Evolutionary conservation across 2,888 invertebrate species (phyloP), one percentile per base, ranked within the genome.

Genomic region (Callyntrura guangdongensis): DNA sequence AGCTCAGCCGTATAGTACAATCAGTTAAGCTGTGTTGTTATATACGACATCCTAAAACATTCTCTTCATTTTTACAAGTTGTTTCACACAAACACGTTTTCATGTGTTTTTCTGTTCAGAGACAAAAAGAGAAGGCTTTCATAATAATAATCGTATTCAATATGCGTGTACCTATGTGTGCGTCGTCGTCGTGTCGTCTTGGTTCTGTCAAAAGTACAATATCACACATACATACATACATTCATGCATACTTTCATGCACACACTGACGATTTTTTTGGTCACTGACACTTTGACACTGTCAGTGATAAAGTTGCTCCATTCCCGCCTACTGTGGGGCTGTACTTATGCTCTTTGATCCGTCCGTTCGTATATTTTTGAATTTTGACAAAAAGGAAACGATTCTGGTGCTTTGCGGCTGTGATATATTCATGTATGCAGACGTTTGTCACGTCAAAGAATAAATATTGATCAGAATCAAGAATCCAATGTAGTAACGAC

Each of bases 221-320:
- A n/a, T 22, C 20, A 64, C 11, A 22, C 6, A 64, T 64, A 8
- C 14, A 59, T 1, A 22, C 64, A 64, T 17, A 64, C 64, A 17
- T n/a, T n/a, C n/a, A n/a, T n/a, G n/a, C n/a, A n/a, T n/a, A n/a
- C n/a, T n/a, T n/a, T n/a, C 17, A 59, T 8, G 6, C 22, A 64
- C 17, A 20, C 64, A 64, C 64, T 17, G 14, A 22, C 11, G 22
- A 2, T 22, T 72, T 45, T 8, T 12, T 27, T 45, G 20, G 22
- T 25, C 79, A 56, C 79, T n/a, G 56, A 59, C 59, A 59, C 17
- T 59, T 77, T 77, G 47, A 49, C 49, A 53, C 17, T 77, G 47
- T 77, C 47, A 49, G 69, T 17, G n/a, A 59, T 59, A 59, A 59
- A 53, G 53, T 53, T 27, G 69, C 74, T 47, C 45, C 17, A 9